Conservation (phyloP, 2,113 vertebrate genomes). For the Felis catus region DNA sequence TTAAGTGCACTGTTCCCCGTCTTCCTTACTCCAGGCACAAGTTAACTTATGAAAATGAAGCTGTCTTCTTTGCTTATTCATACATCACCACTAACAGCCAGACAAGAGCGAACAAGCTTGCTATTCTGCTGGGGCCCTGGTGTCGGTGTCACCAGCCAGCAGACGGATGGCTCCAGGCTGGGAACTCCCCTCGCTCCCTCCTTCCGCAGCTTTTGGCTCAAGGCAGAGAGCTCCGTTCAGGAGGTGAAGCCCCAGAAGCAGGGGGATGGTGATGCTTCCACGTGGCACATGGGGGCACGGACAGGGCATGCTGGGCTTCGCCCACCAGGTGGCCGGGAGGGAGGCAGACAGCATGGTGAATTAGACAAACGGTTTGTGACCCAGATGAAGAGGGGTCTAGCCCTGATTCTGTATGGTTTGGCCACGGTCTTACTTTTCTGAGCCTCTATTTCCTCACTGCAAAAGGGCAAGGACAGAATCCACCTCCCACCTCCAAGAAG, state of each 20-base stretch:
- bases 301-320: background rate
- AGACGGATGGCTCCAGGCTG: slow-evolving; percentile 52
- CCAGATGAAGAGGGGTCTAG: background rate
- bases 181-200: background rate
- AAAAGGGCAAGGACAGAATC: background rate
- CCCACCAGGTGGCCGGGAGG: no score
- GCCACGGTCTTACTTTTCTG: background rate
- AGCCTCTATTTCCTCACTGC: background rate
- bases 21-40: slow-evolving; percentile 78
- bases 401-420: background rate
- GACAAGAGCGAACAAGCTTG: slow-evolving; percentile 77
- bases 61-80: slow-evolving; percentile 83
- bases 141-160: slow-evolving; percentile 47
- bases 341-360: no score
- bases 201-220: background rate
- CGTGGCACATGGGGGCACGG: fast-evolving
- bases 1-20: slow-evolving; percentile 72
- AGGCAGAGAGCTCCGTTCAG: background rate
- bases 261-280: background rate
- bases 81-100: slow-evolving; percentile 83
- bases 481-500: background rate
- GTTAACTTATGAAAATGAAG: slow-evolving; percentile 86
- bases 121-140: slow-evolving; percentile 49
- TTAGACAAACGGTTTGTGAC: background rate
- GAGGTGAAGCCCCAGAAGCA: background rate